A percentile compares a stretch with the other conserved stretches of the same genome.
These are phyloP conservation scores for Ammodytes marinus DNA, from an alignment of 2,113 vertebrate species.

Conservation along the genomic window DNA sequence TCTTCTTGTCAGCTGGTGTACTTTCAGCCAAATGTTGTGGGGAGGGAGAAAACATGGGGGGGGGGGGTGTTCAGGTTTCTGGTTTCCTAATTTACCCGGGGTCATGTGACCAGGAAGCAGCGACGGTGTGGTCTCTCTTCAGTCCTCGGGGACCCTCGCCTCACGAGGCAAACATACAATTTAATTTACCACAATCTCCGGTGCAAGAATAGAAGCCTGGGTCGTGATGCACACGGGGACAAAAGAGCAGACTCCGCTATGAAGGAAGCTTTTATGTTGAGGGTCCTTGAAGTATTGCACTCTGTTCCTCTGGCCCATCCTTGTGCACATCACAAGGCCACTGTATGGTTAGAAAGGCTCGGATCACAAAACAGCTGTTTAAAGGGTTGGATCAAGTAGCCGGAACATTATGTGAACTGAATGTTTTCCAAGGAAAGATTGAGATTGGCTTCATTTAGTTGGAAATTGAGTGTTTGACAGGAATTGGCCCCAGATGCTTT, in stretches of 20 bases:
- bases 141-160: slow-evolving; percentile 68
- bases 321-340: slow-evolving; percentile 51
- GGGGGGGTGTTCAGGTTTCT: slow-evolving; percentile 61
- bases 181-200: slow-evolving; percentile 73
- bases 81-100: slow-evolving; percentile 71
- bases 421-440: slow-evolving; percentile 11
- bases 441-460: slow-evolving; percentile 49
- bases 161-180: slow-evolving; percentile 75
- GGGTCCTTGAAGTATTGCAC: slow-evolving; percentile 65
- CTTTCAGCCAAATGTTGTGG: slow-evolving; percentile 60
- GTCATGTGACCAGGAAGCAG: slow-evolving; percentile 78
- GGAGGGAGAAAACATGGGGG: slow-evolving; percentile 41
- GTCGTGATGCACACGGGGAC: slow-evolving; percentile 69
- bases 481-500: slow-evolving; percentile 50
- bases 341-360: slow-evolving; percentile 30
- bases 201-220: slow-evolving; percentile 67
- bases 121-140: slow-evolving; percentile 56
- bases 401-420: slow-evolving; percentile 28
- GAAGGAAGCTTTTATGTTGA: slow-evolving; percentile 72
- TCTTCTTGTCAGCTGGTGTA: slow-evolving; percentile 66
- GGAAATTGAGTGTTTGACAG: slow-evolving; percentile 43
- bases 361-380: slow-evolving; percentile 18
- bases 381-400: slow-evolving; percentile 35
- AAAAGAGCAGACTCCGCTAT: slow-evolving; percentile 67
- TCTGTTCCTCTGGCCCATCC: slow-evolving; percentile 37